Base-by-base conservation (phyloP, 1,140 invertebrate species). In the Aphelinus certus region DNA sequence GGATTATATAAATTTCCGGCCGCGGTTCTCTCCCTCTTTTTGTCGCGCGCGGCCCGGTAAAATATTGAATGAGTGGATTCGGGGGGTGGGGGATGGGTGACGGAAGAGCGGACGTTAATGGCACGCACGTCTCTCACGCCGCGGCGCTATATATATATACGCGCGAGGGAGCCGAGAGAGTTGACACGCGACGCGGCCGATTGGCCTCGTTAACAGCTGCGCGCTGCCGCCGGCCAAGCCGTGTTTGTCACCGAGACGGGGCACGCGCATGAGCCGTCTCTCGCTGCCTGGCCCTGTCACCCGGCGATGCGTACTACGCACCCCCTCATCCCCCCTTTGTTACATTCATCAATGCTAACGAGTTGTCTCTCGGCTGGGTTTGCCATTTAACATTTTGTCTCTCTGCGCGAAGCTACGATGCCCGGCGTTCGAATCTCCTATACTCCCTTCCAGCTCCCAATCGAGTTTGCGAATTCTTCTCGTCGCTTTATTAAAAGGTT, bases 191-290 rank as follows among this genome's bases (percentile, higher is more conserved):
- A 66, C 68, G 68, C 26, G 26, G 26, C 48, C 4, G 63, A 48
- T 81, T 86, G 84, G 83, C 83, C 83, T 87, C 85, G 85, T 86
- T 86, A 87, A 80, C 79, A 51, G 26, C 45, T 26, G 62, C 45
- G 3, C 42, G 10, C 45, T 42, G 47, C 51, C 26, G 26, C 26
- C 26, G 26, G 66, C 56, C 45, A 46, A 42, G 45, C 26, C 48
- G 63, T 51, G 60, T 71, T 64, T 63, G 61, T 63, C 45, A 43
- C 61, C 26, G 26, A 26, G 26, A 26, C 26, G 10, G 61, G 45
- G 46, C 61, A 45, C 58, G 58, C 42, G 58, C 58, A 3, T 60
- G 67, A 26, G 47, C 6, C 53, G 7, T 7, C 42, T 10, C 6
- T 3, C n/a, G 48, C 56, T 56, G 1, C 2, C 10, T 7, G 56